These are phyloP conservation scores for Cebus imitator DNA, from an alignment of 2,113 vertebrate genomes.

Conservation along the genomic window DNA sequence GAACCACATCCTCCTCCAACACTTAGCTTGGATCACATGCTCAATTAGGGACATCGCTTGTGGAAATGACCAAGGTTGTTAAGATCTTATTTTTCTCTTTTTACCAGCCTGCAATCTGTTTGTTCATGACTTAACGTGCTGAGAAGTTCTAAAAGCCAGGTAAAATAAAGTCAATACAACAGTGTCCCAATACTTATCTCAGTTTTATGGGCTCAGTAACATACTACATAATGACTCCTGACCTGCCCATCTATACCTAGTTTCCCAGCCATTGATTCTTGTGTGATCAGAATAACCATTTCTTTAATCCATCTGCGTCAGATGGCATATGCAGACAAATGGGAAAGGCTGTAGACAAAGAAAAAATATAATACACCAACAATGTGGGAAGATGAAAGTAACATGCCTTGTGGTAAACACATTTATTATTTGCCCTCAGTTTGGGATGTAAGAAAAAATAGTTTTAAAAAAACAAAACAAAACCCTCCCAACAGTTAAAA, in stretches of 20 bases:
- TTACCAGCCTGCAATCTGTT: neutral
- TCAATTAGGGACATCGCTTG: accelerated
- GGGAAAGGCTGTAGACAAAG: neutral
- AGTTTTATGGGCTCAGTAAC: neutral
- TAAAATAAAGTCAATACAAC: neutral
- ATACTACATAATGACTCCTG: neutral
- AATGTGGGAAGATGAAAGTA: neutral
- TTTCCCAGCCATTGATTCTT: neutral
- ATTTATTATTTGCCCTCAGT: neutral
- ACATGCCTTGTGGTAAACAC: neutral
- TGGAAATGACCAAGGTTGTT: neutral
- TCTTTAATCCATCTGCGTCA: neutral
- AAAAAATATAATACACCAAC: neutral
- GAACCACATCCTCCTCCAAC: neutral
- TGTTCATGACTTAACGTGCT: neutral
- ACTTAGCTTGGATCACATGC: neutral
- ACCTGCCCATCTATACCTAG: too few species aligned
- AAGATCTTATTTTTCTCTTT: neutral
- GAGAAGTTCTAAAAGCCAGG: neutral
- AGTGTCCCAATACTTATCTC: neutral
- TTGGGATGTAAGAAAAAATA: neutral
- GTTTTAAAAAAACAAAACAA: neutral
- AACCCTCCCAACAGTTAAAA: neutral
- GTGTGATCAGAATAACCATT: neutral
- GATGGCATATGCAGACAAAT: neutral